Evolutionary conservation across 2,797 vertebrate genomes (phyloP).

Genomic region (Clarias laeviceps): DNA sequence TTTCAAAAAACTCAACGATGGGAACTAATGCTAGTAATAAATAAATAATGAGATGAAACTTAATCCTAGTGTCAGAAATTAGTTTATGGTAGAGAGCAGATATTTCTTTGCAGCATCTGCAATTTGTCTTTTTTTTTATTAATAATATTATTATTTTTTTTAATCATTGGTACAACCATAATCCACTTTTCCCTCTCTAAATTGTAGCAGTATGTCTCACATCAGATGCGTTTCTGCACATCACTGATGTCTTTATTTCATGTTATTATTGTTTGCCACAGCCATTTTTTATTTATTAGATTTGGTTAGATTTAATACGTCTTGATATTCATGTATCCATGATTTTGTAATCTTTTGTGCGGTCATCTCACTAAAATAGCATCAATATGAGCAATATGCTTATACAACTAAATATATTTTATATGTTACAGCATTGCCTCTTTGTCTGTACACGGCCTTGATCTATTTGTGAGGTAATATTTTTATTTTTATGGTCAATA

Average conservation of each 20-base stretch:
- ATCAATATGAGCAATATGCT: background rate
- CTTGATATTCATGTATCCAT: background rate
- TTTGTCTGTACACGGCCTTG: background rate
- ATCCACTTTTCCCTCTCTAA: background rate
- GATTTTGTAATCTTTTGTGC: background rate
- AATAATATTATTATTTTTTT: background rate
- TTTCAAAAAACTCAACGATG: too few species aligned
- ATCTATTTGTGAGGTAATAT: background rate
- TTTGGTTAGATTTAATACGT: background rate
- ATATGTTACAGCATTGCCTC: background rate
- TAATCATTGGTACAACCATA: background rate
- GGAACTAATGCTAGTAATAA: too few species aligned
- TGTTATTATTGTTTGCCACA: background rate
- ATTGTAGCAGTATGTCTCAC: background rate
- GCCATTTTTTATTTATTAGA: background rate
- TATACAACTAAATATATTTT: background rate
- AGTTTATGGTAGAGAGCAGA: background rate
- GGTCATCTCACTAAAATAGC: background rate
- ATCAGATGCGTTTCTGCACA: background rate
- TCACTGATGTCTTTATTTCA: background rate
- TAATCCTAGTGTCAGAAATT: background rate
- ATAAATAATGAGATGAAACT: too few species aligned
- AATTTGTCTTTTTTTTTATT: background rate
- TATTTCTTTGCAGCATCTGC: background rate
- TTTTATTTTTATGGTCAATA: background rate